Evolutionary conservation across 92 coral and sea anemone genomes (phyloP), one percentile per base, ranked within the genome.

Genomic region (Zoanthus sociatus): DNA sequence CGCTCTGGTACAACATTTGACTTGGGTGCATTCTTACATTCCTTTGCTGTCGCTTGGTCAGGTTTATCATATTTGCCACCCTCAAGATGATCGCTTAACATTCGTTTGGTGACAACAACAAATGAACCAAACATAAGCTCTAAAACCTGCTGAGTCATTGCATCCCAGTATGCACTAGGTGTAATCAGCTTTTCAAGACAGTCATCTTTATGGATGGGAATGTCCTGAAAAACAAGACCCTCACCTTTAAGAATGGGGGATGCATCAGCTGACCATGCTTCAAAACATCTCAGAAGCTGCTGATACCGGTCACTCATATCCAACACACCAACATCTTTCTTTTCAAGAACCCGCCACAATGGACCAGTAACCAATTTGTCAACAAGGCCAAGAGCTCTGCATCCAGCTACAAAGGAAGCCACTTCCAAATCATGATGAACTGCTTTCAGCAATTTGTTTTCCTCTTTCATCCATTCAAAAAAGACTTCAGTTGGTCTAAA

Each of bases 11-110:
- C 12, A 50, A 50, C 55, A 50, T 50, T 50, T 50, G 55, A 50
- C 7, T 50, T 50, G 1, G 55, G 55, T 7, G 55, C 55, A 50
- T 50, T 50, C 26, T 64, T 64, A 20, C 71, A 64, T 32, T 64
- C 71, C 17, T 64, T 37, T 37, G 42, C 71, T 26, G 17, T 64
- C 15, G n/a, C 21, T 64, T 18, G 67, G 72, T 66, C 60, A 7
- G 90, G 86, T 15, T 87, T 87, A 86, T 87, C 45, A 31, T 87
- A 78, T 54, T 78, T 78, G 53, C 86, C 90, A 71, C 86, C 90
- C 42, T 67, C 77, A 47, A 87, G 86, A 42, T 87, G 90, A 42
- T 87, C 73, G 51, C 31, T 51, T 32, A 87, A 50, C 90, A 87
- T 79, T 17, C 86, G 69, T 68, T 79, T 78, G 14, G 86, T 87